Evolutionary conservation across 2,113 vertebrate genomes (phyloP).

Genomic region (Morone chrysops): DNA sequence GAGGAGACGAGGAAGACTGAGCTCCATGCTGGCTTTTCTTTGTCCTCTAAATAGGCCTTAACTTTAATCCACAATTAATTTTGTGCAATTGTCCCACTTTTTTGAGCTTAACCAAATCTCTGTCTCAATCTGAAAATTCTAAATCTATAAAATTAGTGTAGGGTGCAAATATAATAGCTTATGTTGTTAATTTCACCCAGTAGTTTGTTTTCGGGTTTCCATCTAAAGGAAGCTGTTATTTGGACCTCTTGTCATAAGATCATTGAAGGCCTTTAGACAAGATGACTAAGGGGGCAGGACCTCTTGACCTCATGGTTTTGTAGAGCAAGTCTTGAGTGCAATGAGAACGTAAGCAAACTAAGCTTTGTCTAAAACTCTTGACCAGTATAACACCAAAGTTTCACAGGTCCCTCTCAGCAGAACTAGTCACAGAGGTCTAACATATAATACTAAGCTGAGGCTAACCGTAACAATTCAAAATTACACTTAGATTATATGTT

Average conservation of each 20-base stretch:
- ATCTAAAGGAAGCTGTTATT: conserved; percentile 39
- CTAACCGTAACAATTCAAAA: too few species aligned
- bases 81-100: conserved; percentile 61
- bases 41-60: conserved; percentile 67
- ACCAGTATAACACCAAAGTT: background rate
- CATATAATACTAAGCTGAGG: too few species aligned
- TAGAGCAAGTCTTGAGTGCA: conserved; percentile 35
- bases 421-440: background rate
- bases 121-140: conserved; percentile 8
- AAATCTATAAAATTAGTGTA: background rate
- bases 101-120: conserved; percentile 57
- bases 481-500: too few species aligned
- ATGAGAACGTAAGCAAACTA: conserved; percentile 29
- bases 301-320: conserved; percentile 63
- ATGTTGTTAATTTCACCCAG: background rate
- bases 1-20: conserved; percentile 68
- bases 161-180: background rate
- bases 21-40: conserved; percentile 69
- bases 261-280: conserved; percentile 56
- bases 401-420: background rate
- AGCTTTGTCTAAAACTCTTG: conserved; percentile 50
- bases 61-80: conserved; percentile 71
- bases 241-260: conserved; percentile 34
- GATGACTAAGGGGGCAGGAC: conserved; percentile 53
- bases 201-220: conserved; percentile 39